Evolutionary conservation across 92 coral and sea anemone species (phyloP).

Genomic region (Phenganax subtilis): DNA sequence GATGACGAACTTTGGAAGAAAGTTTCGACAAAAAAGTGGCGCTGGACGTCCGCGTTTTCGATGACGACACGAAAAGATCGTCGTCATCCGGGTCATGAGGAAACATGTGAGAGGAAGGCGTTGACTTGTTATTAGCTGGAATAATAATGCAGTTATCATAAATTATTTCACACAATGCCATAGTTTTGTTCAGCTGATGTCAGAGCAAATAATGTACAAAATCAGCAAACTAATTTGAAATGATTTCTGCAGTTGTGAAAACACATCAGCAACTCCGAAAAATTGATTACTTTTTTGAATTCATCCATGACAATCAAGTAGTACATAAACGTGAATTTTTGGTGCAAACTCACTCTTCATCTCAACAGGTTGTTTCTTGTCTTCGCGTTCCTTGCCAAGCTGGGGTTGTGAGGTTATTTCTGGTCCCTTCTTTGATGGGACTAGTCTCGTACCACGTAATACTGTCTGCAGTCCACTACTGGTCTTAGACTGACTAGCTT

Average conservation of each 20-base stretch:
- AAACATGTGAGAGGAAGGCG: constrained; percentile 38
- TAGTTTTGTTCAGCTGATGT: no score
- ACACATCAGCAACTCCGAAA: no score
- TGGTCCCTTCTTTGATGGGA: constrained; percentile 9
- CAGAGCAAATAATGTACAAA: no score
- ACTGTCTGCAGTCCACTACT: constrained; percentile 22
- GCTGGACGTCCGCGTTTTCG: constrained; percentile 29
- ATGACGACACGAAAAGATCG: constrained; percentile 18
- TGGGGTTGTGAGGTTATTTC: constrained; percentile 5
- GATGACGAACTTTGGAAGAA: constrained; percentile 37
- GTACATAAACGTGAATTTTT: no score
- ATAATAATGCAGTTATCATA: not conserved
- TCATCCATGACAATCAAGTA: no score
- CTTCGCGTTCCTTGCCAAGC: not conserved
- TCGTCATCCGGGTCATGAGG: constrained; percentile 39
- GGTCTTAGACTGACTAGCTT: constrained; percentile 4
- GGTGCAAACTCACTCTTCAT: constrained; percentile 16
- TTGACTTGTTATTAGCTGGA: constrained; percentile 30
- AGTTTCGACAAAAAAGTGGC: constrained; percentile 31
- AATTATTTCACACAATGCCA: not conserved
- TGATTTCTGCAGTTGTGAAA: no score
- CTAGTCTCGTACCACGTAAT: constrained; percentile 18
- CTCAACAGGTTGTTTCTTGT: constrained; percentile 20
- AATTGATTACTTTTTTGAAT: no score
- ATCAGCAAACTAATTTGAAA: no score